These are phyloP conservation scores for Aricia artaxerxes DNA, from an alignment of 2,888 invertebrate genomes.

Conservation along the genomic window DNA sequence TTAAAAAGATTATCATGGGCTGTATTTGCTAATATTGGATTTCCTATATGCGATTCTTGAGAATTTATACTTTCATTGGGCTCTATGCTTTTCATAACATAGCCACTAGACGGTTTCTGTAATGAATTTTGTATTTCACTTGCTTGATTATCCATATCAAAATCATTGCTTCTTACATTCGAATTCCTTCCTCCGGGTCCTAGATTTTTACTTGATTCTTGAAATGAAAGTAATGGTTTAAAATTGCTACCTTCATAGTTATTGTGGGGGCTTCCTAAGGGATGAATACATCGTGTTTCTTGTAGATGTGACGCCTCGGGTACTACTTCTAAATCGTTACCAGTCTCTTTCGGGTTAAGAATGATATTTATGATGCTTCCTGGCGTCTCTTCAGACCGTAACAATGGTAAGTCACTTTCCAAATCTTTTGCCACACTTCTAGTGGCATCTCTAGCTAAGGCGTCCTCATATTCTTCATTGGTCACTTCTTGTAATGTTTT, in stretches of 20 bases:
- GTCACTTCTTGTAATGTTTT: constrained; percentile 67
- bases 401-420: constrained; percentile 38
- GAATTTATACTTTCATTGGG: constrained; percentile 27
- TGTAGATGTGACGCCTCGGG: constrained; percentile 58
- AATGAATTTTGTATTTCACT: constrained; percentile 54
- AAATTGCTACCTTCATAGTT: constrained; percentile 18
- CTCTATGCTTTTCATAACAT: constrained; percentile 34
- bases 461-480: constrained; percentile 67
- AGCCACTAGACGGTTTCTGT: constrained; percentile 39
- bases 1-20: not conserved
- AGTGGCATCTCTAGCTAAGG: constrained; percentile 64
- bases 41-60: constrained; percentile 35
- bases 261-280: constrained; percentile 43
- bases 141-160: constrained; percentile 57
- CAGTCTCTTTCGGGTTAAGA: constrained; percentile 50
- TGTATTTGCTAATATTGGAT: constrained; percentile 28
- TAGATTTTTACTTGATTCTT: constrained; percentile 41
- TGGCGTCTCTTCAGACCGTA: constrained; percentile 51
- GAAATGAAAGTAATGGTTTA: not conserved
- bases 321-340: constrained; percentile 45
- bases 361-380: constrained; percentile 58
- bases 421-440: constrained; percentile 47
- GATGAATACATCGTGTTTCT: constrained; percentile 52
- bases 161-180: constrained; percentile 37
- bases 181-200: constrained; percentile 34